phyloP scores from a whole-genome alignment of 2,888 invertebrate species.

The Rhopalosiphum nymphaeae region DNA sequence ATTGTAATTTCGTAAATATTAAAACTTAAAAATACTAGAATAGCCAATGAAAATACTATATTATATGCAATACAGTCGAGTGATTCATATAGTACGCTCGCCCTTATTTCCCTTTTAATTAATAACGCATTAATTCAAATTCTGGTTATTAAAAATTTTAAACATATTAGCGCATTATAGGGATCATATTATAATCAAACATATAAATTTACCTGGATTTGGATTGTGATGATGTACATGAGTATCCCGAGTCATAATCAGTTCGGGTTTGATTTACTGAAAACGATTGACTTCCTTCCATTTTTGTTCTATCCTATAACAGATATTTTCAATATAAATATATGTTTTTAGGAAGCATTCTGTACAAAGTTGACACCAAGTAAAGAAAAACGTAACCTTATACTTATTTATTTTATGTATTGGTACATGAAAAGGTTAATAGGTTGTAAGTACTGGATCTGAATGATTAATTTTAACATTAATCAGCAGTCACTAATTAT shows the following conservation, averaged over 20 bases:
- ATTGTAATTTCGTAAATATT: background rate
- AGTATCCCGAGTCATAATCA: constrained; percentile 59
- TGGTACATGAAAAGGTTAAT: no score
- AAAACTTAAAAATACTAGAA: background rate
- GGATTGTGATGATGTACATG: constrained; percentile 55
- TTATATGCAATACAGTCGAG: background rate
- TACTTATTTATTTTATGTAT: no score
- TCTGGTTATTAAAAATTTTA: no score
- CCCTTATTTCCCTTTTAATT: no score
- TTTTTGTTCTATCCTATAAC: constrained; percentile 14
- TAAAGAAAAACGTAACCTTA: background rate
- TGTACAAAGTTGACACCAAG: background rate
- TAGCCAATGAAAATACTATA: background rate
- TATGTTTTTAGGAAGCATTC: background rate
- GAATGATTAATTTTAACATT: no score
- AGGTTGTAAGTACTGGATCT: no score
- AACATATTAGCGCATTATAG: no score
- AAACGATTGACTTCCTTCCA: constrained; percentile 51
- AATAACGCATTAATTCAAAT: no score
- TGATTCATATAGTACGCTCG: background rate
- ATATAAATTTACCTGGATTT: constrained; percentile 46
- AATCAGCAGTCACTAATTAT: no score
- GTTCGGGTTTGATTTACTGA: constrained; percentile 31
- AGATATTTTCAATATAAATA: background rate
- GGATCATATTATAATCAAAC: background rate